Base-by-base conservation (phyloP, 2,888 invertebrate genomes). In the Drosophila vallismaia region DNA sequence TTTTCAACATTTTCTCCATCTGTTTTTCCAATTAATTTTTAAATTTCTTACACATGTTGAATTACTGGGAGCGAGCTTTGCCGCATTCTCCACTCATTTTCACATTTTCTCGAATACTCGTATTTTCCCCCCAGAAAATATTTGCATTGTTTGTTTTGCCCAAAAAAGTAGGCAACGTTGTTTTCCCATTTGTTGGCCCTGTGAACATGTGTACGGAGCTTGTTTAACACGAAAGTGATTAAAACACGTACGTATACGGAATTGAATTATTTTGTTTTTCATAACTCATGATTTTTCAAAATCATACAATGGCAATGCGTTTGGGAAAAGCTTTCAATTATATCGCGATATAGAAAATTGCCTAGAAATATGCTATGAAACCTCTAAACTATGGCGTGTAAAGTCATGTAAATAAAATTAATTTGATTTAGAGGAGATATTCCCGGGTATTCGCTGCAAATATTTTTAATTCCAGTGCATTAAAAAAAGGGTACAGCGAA, bases 41-140 rank as follows among this genome's bases (percentile, higher is more conserved):
- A 19, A 58, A 73, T 72, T 58, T 73, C 48, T 64, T 72, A 53
- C 71, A 71, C 54, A 56, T 63, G 73, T 71, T 10, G 45, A 68
- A 54, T 53, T 53, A 45, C 29, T 10, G n/a, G 14, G 33, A 31
- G 38, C 24, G 12, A 64, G 64, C 54, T 64, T 64, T 36, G 14
- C 53, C 62, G 36, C 26, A 26, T 60, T 40, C 28, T 19, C 9
- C 29, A 24, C 62, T 48, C 14, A 26, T 60, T 46, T 60, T 46
- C 45, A 0, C 33, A 12, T n/a, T 46, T 24, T 60, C 40, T 19
- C 8, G 19, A 19, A 19, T 19, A 19, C 14, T 14, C 14, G 14
- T 1, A 24, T 24, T 44, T 50, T 63, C 14, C 29, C n/a, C 52
- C 28, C 4, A 10, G n/a, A 50, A 36, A n/a, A 50, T 9, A 24